phyloP scores from a whole-genome alignment of 2,888 invertebrate genomes.

The Polydrusus tereticollis region DNA sequence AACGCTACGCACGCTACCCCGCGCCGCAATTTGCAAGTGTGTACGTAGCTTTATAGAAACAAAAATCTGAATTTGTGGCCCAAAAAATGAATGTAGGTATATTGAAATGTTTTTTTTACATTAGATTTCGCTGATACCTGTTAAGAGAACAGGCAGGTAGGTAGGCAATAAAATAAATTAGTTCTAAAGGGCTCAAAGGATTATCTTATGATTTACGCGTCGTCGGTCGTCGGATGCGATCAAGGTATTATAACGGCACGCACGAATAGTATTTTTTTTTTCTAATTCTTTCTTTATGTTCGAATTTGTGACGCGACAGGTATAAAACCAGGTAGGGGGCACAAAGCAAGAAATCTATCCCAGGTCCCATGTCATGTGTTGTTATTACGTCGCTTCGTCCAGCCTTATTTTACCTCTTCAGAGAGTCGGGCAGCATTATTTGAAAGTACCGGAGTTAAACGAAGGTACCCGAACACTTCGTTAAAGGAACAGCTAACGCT shows the following conservation, averaged over 20 bases:
- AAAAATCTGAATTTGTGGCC: too few species aligned
- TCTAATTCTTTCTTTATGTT: slow-evolving; percentile 21
- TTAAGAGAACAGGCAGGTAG: too few species aligned
- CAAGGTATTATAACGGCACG: not conserved
- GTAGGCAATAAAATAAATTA: too few species aligned
- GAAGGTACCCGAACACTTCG: slow-evolving; percentile 34
- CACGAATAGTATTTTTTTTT: slow-evolving; percentile 5
- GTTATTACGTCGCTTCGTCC: slow-evolving; percentile 4
- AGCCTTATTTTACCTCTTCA: slow-evolving; percentile 25
- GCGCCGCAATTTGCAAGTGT: too few species aligned
- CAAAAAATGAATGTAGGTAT: too few species aligned
- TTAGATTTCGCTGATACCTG: too few species aligned
- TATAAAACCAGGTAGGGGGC: slow-evolving; percentile 34
- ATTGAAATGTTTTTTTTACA: too few species aligned
- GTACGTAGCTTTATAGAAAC: too few species aligned
- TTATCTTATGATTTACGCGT: too few species aligned
- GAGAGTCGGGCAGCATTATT: slow-evolving; percentile 14
- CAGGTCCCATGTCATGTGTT: slow-evolving; percentile 20
- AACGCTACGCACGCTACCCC: too few species aligned
- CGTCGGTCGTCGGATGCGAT: too few species aligned
- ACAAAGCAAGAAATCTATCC: slow-evolving; percentile 23
- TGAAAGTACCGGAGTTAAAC: slow-evolving; percentile 33
- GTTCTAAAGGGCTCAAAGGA: too few species aligned
- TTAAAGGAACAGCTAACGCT: slow-evolving; percentile 37
- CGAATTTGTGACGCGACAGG: slow-evolving; percentile 31